Conservation (phyloP, 2,113 vertebrate genomes). For the Dipodomys merriami region DNA sequence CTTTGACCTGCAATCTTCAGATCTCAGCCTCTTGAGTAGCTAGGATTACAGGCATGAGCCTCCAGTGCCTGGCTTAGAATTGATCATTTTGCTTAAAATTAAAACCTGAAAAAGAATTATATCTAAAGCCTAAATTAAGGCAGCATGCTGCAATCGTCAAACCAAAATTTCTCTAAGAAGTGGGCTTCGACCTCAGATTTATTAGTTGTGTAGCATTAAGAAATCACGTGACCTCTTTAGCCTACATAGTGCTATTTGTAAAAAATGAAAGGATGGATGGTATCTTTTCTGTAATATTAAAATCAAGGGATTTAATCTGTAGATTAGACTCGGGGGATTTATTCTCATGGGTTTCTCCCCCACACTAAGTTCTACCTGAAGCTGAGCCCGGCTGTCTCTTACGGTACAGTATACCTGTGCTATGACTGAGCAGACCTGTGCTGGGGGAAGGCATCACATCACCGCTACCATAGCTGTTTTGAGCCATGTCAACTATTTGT, state of each 20-base stretch:
- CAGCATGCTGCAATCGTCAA: background rate
- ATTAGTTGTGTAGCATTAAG: background rate
- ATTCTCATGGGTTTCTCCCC: background rate
- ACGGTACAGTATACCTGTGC: too few relatives aligned
- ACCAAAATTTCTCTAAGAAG: background rate
- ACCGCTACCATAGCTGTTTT: background rate
- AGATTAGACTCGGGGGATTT: background rate
- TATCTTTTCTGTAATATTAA: too few relatives aligned
- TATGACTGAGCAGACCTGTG: background rate
- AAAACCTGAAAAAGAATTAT: background rate
- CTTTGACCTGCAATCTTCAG: too few relatives aligned
- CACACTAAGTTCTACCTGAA: background rate
- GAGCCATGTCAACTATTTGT: background rate
- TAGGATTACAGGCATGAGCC: too few relatives aligned
- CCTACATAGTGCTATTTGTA: slow-evolving; percentile 3
- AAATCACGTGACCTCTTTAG: slow-evolving; percentile 26
- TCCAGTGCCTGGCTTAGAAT: too few relatives aligned
- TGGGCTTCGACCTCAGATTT: background rate
- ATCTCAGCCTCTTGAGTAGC: too few relatives aligned
- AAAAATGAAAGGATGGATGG: background rate
- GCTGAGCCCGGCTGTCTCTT: background rate
- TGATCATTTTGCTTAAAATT: slow-evolving; percentile 49
- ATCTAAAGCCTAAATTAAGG: background rate
- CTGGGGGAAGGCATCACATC: too few relatives aligned
- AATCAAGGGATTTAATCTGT: background rate